A percentile compares a stretch with the other conserved stretches of the same genome.
phyloP scores from a whole-genome alignment of 1,140 invertebrate genomes.

The Leptonema lineaticorne region DNA sequence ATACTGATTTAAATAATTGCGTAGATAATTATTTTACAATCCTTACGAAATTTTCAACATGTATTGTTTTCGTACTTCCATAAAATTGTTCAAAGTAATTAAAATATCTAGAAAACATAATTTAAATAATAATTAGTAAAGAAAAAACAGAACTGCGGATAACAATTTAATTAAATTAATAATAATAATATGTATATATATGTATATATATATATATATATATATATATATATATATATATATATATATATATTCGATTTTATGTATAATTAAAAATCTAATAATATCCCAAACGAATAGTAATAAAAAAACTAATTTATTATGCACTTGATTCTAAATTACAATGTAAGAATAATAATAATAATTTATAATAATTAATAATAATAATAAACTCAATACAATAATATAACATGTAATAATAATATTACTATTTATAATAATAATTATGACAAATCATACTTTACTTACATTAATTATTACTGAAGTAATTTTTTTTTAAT shows the following conservation, averaged over 20 bases:
- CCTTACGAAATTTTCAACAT: too few species aligned
- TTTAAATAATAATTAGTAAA: neutral
- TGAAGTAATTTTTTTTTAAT: slow-evolving; percentile 20
- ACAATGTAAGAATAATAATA: slow-evolving; percentile 24
- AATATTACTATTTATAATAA: slow-evolving; percentile 26
- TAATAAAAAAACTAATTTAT: slow-evolving; percentile 28
- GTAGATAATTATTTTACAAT: too few species aligned
- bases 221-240: neutral
- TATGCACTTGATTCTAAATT: slow-evolving; percentile 19
- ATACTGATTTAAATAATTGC: too few species aligned
- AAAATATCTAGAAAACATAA: too few species aligned
- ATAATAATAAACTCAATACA: slow-evolving; percentile 29
- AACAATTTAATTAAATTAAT: slow-evolving; percentile 13
- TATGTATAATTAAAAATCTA: too few species aligned
- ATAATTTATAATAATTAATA: slow-evolving; percentile 27
- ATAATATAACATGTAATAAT: slow-evolving; percentile 29
- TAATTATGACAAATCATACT: slow-evolving; percentile 14
- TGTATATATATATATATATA: neutral
- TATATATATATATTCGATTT: slow-evolving; percentile 20
- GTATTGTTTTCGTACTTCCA: too few species aligned
- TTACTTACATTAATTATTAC: slow-evolving; percentile 27
- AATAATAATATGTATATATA: slow-evolving; percentile 1
- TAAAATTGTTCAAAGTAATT: too few species aligned
- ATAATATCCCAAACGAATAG: slow-evolving; percentile 27
- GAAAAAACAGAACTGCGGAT: neutral